A percentile compares a stretch with the other conserved stretches of the same genome.
Conservation (phyloP, 1,140 invertebrate genomes). For the Papilio glaucus region DNA sequence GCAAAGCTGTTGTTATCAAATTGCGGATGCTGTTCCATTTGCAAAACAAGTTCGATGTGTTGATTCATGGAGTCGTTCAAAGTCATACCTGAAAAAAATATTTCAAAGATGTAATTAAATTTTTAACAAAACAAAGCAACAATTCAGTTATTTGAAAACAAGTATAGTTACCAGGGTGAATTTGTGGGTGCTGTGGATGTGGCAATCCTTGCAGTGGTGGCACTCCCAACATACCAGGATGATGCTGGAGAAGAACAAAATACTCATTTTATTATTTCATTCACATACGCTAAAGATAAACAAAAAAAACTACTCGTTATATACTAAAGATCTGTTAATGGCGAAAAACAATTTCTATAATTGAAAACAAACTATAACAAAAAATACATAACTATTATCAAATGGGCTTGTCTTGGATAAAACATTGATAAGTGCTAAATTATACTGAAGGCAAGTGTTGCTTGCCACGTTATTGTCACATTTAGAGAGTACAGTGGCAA, state of each 20-base stretch:
- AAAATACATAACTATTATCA: no score
- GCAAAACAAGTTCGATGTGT: conserved; percentile 80
- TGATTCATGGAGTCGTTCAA: conserved; percentile 83
- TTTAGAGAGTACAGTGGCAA: no score
- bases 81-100: conserved; percentile 72
- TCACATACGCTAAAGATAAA: no score
- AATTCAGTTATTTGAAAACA: conserved; percentile 27
- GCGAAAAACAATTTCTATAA: no score
- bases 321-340: no score
- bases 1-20: conserved; percentile 82
- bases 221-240: conserved; percentile 80
- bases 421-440: no score
- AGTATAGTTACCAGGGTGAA: conserved; percentile 80
- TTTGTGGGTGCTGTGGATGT: conserved; percentile 87
- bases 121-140: conserved; percentile 2
- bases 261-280: neutral
- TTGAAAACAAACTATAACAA: no score
- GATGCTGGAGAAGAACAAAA: conserved; percentile 71
- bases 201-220: conserved; percentile 83
- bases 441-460: no score
- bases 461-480: no score
- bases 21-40: conserved; percentile 84
- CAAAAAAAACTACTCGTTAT: no score
- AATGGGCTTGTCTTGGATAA: no score
- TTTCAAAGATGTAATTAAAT: conserved; percentile 31